Evolutionary conservation across 2,888 invertebrate species (phyloP).

Genomic region (Protula sp.): DNA sequence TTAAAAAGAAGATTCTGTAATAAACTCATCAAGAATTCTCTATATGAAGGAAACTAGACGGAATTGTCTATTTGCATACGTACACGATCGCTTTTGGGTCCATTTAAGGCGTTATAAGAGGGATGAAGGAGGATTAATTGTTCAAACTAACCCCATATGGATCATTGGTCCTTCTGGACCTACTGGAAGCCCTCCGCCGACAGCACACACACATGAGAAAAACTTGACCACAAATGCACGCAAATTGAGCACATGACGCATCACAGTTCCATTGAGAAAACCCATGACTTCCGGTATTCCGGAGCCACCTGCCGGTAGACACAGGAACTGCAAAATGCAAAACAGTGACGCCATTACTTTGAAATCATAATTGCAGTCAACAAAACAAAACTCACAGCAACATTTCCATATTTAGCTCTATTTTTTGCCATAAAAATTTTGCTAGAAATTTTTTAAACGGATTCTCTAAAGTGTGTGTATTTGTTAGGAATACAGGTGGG

Average conservation of each 20-base stretch:
- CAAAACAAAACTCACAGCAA: background rate
- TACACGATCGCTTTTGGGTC: too few relatives aligned
- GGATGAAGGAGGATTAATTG: too few relatives aligned
- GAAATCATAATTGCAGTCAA: background rate
- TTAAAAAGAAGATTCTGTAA: too few relatives aligned
- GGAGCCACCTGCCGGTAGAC: constrained; percentile 23
- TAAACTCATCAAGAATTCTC: too few relatives aligned
- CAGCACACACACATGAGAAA: constrained; percentile 41
- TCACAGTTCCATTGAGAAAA: constrained; percentile 27
- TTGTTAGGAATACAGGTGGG: too few relatives aligned
- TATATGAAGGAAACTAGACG: too few relatives aligned
- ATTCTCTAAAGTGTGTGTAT: too few relatives aligned
- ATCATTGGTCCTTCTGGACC: constrained; percentile 57
- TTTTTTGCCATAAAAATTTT: too few relatives aligned
- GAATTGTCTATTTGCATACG: too few relatives aligned
- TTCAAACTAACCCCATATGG: constrained; percentile 51
- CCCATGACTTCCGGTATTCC: constrained; percentile 28
- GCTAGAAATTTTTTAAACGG: too few relatives aligned
- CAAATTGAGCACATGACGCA: constrained; percentile 26
- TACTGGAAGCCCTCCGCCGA: constrained; percentile 54
- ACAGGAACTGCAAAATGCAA: constrained; percentile 20
- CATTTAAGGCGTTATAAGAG: too few relatives aligned
- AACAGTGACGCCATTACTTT: background rate
- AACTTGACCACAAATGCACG: constrained; percentile 25
- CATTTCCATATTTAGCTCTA: too few relatives aligned